Evolutionary conservation across 2,888 invertebrate genomes (phyloP), one percentile per base, ranked within the genome.

Genomic region (Macropis europaea): DNA sequence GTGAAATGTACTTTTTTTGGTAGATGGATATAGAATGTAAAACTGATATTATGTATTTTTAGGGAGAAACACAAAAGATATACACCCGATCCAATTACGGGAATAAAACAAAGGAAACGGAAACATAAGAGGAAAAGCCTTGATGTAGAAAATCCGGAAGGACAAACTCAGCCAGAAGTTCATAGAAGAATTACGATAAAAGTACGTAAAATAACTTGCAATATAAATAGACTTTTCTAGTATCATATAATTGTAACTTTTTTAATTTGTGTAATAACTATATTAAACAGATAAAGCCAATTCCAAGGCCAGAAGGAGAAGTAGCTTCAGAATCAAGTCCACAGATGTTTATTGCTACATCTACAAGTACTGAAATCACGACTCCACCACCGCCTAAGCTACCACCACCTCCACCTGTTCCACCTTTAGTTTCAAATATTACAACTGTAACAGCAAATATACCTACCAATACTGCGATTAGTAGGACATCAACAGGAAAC

Each of bases 101-200:
- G 89, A 0, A 76, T 86, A 3, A 95, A 95, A 84, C 95, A 95
- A 72, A 94, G 96, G 82, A 96, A 96, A 86, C 92, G 95, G 38
- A 96, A 96, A 85, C 92, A 95, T 73, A 96, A 96, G 92, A 94
- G 95, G 92, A 95, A 95, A 90, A 94, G 93, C 70, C 92, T 95
- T 68, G 95, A 95, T 83, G 90, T 93, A 71, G 92, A 92, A 66
- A 91, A 90, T 85, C 90, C 90, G 0, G 91, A 91, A 26, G 86
- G 87, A 38, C 93, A 93, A 22, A 77, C 82, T 7, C 88, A 88
- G 43, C 88, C 88, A 3, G 89, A 90, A 77, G 77, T 88, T 68
- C 94, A 94, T 89, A 94, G 95, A 24, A 93, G 95, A 86, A 96
- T 96, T 60, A 96, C 95, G 67, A 95, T 96, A 52, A 96, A 96